Evolutionary conservation across 2,113 vertebrate species (phyloP), one percentile per base, ranked within the genome.

Genomic region (Coracopsis vasa): DNA sequence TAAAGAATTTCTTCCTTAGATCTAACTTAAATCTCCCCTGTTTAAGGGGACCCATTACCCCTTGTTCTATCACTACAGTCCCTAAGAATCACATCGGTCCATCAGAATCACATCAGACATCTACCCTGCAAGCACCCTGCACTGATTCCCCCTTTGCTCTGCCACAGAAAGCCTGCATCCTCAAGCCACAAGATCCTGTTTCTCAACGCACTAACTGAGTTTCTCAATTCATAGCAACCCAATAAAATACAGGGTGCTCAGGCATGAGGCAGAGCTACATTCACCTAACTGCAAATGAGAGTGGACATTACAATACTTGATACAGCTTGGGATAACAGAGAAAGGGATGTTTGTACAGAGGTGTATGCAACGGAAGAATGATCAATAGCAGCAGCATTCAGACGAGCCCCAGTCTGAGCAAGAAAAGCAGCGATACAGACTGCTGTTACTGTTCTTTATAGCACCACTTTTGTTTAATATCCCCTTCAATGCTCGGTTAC

Each of bases 401-500:
- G 2, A 10, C 44, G 23, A 80, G 53, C 77, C 82, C 37, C 70
- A 73, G 44, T 42, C 66, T 54, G 41, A 81, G 39, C 19, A 80
- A 83, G 53, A 95, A 81, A 83, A 85, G 37, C 42, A 72, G 41
- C 42, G 48, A 62, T n/a, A 90, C 13, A 87, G 61, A 67, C n/a
- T 50, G 39, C 23, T 89, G 19, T 78, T 69, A 82, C 16, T 35
- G 23, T 0, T 29, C 89, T 92, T 90, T 74, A 61, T 60, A 41
- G 50, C 3, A 60, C 31, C n/a, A 28, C 73, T 92, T 94, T 82
- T 86, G 69, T 82, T 80, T 88, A 45, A 95, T 35, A 67, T 58
- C 66, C 80, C 72, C 70, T 93, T 93, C 85, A 94, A 48, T 45
- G 39, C 62, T 96, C 87, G 33, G 27, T 88, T 95, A 95, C 88